These are phyloP conservation scores for Prietella phreatophila DNA, from an alignment of 2,113 vertebrate species.

Conservation along the genomic window DNA sequence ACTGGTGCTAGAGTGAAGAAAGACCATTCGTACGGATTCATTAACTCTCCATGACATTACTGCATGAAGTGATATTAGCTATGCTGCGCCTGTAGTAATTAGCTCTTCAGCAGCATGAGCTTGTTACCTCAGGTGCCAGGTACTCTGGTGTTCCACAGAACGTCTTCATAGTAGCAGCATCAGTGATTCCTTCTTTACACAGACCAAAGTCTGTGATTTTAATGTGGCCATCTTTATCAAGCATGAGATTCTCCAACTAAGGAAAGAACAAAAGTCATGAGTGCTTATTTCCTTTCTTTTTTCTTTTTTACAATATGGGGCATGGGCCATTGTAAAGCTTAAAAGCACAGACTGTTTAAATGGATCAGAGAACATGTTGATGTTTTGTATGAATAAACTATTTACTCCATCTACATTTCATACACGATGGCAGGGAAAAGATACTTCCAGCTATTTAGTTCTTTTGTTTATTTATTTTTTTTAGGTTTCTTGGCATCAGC, in stretches of 20 bases:
- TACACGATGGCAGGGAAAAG: constrained; percentile 48
- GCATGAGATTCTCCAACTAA: constrained; percentile 97
- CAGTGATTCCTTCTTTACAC: constrained; percentile 98
- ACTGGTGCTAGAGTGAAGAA: constrained; percentile 3
- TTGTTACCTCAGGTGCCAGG: constrained; percentile 89
- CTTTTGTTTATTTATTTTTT: constrained; percentile 67
- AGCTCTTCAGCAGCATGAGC: constrained; percentile 13
- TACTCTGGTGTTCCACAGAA: constrained; percentile 98
- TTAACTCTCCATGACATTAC: not conserved
- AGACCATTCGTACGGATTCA: constrained; percentile 6
- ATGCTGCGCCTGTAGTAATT: not conserved
- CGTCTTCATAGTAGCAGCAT: constrained; percentile 98
- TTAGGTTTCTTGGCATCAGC: constrained; percentile 53
- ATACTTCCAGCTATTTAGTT: constrained; percentile 70
- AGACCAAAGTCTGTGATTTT: constrained; percentile 98
- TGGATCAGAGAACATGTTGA: constrained; percentile 15
- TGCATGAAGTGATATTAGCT: not conserved
- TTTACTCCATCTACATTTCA: constrained; percentile 55
- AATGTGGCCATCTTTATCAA: constrained; percentile 98
- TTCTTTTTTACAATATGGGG: not conserved
- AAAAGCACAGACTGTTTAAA: not conserved
- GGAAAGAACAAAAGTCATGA: constrained; percentile 31
- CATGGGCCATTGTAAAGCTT: not conserved
- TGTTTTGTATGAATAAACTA: constrained; percentile 34
- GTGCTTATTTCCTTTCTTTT: not conserved